phyloP scores from a whole-genome alignment of 2,888 invertebrate genomes.

The Eudasyphora cyanicolor region DNA sequence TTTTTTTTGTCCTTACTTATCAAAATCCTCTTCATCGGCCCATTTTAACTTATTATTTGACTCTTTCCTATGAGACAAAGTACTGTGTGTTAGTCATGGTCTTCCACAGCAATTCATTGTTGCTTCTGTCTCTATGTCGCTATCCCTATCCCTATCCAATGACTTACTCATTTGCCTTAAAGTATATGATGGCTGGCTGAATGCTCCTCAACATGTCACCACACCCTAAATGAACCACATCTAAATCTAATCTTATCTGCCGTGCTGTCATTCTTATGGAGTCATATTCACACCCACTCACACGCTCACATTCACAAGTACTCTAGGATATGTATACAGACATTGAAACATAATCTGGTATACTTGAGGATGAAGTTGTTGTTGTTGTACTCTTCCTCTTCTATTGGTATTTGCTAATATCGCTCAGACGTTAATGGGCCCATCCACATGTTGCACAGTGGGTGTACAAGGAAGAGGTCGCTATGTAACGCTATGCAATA shows the following conservation, averaged over 20 bases:
- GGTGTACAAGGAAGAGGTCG: too few species aligned
- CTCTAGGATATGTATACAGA: background rate
- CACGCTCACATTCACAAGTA: background rate
- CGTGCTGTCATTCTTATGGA: conserved; percentile 9
- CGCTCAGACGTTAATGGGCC: conserved; percentile 1
- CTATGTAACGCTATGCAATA: too few species aligned
- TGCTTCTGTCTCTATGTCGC: too few species aligned
- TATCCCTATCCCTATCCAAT: background rate
- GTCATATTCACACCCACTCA: background rate
- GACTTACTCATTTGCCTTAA: conserved; percentile 5
- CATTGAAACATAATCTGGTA: conserved; percentile 7
- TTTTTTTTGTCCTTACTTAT: too few species aligned
- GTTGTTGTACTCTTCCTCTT: background rate
- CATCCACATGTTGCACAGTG: background rate
- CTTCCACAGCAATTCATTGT: too few species aligned
- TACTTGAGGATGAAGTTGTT: background rate
- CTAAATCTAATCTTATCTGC: conserved; percentile 1
- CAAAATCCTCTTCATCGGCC: too few species aligned
- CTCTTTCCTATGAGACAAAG: too few species aligned
- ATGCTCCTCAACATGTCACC: conserved; percentile 18
- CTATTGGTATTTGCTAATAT: conserved; percentile 7
- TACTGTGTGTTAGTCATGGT: too few species aligned
- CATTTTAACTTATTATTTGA: too few species aligned
- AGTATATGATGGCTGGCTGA: background rate
- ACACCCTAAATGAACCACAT: conserved; percentile 25